phyloP scores from a whole-genome alignment of 2,888 invertebrate species.

The Drosophila cognata region DNA sequence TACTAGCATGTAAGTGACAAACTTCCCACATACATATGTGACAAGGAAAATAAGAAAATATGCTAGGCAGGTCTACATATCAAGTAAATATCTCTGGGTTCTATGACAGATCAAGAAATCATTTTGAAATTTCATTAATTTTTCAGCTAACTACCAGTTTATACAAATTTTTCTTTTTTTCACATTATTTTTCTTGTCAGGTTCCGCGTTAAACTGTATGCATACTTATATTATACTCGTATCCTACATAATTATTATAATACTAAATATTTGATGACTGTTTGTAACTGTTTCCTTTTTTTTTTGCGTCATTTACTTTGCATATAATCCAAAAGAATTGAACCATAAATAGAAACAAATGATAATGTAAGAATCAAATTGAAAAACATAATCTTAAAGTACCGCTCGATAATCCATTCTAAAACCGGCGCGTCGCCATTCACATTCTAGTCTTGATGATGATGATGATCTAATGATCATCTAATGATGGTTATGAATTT shows the following conservation, averaged over 20 bases:
- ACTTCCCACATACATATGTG: constrained; percentile 17
- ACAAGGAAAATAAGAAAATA: constrained; percentile 25
- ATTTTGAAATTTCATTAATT: constrained; percentile 40
- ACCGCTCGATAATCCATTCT: constrained; percentile 60
- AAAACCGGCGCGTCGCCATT: constrained; percentile 54
- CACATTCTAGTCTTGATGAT: constrained; percentile 69
- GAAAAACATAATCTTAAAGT: constrained; percentile 32
- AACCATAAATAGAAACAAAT: constrained; percentile 42
- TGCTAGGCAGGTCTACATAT: constrained; percentile 32
- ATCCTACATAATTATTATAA: constrained; percentile 44
- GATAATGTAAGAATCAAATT: constrained; percentile 40
- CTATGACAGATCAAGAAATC: constrained; percentile 37
- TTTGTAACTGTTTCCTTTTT: constrained; percentile 58
- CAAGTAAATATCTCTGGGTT: constrained; percentile 41
- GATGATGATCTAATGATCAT: constrained; percentile 57
- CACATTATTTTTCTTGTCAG: constrained; percentile 51
- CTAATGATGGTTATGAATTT: constrained; percentile 71
- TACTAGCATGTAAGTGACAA: constrained; percentile 48
- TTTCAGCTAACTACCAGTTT: constrained; percentile 26
- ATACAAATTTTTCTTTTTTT: constrained; percentile 38
- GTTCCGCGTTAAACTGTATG: constrained; percentile 67
- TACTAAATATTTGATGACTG: constrained; percentile 65
- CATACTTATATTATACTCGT: constrained; percentile 59
- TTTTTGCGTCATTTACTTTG: constrained; percentile 51
- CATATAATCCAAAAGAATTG: constrained; percentile 56